phyloP scores from a whole-genome alignment of 2,797 vertebrate genomes.

The Leptodactylus fallax region DNA sequence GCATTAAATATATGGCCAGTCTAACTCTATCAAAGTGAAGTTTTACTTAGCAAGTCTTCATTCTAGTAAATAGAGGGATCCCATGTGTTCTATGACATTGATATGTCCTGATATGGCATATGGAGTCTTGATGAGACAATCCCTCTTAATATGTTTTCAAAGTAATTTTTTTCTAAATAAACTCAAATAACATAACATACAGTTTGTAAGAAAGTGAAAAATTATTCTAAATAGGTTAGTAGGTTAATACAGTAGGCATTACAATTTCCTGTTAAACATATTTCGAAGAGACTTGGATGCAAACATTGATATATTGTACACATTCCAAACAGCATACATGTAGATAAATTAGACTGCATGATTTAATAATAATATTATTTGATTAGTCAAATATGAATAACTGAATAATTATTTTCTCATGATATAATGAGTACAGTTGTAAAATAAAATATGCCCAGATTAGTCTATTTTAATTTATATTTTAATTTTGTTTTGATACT shows the following conservation, averaged over 20 bases:
- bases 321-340: background rate
- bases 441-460: constrained; percentile 43
- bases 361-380: constrained; percentile 39
- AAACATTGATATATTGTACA: background rate
- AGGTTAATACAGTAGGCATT: background rate
- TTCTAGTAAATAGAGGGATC: too few species aligned
- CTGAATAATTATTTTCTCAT: constrained; percentile 22
- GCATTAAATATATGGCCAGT: too few species aligned
- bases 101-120: too few species aligned
- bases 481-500: constrained; percentile 47
- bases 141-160: too few species aligned
- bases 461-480: constrained; percentile 33
- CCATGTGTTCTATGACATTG: too few species aligned
- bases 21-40: too few species aligned
- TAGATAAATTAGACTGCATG: constrained; percentile 3
- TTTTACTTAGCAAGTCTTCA: too few species aligned
- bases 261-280: background rate
- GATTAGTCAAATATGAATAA: constrained; percentile 29
- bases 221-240: background rate
- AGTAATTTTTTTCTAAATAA: too few species aligned
- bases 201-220: too few species aligned
- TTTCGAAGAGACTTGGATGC: background rate
- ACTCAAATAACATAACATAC: too few species aligned
- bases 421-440: constrained; percentile 20
- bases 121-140: too few species aligned